phyloP scores from a whole-genome alignment of 2,888 invertebrate species.

The Acleris cristana region DNA sequence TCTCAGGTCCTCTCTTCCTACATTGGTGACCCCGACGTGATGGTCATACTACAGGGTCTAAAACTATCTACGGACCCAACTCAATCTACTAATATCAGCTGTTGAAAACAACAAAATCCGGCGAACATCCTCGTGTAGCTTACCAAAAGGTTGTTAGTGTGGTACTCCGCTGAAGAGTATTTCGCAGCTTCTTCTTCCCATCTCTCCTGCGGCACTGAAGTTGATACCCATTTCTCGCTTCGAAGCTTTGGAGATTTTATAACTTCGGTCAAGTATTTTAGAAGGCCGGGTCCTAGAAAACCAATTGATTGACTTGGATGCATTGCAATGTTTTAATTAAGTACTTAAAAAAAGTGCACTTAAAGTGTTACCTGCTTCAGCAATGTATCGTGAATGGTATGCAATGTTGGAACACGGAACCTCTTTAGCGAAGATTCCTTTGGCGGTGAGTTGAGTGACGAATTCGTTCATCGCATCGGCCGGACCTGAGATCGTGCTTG shows the following conservation, averaged over 20 bases:
- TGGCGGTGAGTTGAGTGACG: slow-evolving; percentile 61
- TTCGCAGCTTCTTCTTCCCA: slow-evolving; percentile 79
- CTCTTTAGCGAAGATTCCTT: slow-evolving; percentile 42
- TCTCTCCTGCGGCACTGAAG: slow-evolving; percentile 87
- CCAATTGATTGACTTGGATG: neutral
- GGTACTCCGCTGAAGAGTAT: slow-evolving; percentile 91
- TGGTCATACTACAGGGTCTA: neutral
- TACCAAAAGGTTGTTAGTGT: slow-evolving; percentile 89
- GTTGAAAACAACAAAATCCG: slow-evolving; percentile 8
- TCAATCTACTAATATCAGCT: too few species aligned
- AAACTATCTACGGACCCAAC: too few species aligned
- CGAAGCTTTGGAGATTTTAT: slow-evolving; percentile 86
- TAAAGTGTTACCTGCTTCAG: slow-evolving; percentile 65
- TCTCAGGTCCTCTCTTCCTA: too few species aligned
- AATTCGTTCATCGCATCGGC: slow-evolving; percentile 80
- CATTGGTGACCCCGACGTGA: too few species aligned
- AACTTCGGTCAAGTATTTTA: slow-evolving; percentile 83
- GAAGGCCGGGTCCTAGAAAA: slow-evolving; percentile 65
- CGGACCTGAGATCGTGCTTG: slow-evolving; percentile 89
- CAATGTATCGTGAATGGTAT: slow-evolving; percentile 91
- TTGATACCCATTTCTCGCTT: slow-evolving; percentile 91
- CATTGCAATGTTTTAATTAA: too few species aligned
- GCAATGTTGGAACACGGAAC: slow-evolving; percentile 88
- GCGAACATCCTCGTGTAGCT: slow-evolving; percentile 33
- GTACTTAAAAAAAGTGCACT: too few species aligned